These are phyloP conservation scores for Fukomys damarensis DNA, from an alignment of 2,113 vertebrate species.

Conservation along the genomic window DNA sequence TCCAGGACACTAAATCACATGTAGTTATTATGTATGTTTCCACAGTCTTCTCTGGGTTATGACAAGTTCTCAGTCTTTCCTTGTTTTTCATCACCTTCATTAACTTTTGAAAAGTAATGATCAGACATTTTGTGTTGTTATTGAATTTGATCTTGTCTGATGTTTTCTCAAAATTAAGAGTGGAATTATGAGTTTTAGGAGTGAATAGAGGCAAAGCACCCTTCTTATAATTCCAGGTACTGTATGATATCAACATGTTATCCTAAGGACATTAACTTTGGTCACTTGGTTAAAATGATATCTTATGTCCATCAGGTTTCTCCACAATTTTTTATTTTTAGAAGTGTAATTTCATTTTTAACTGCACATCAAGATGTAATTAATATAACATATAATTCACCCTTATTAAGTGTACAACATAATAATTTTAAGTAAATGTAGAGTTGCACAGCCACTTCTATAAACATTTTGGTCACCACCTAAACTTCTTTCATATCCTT, in stretches of 20 bases:
- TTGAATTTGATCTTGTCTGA: background rate
- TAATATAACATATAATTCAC: background rate
- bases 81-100: background rate
- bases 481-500: background rate
- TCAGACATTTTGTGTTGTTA: background rate
- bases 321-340: background rate
- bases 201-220: background rate
- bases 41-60: background rate
- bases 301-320: background rate
- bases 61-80: background rate
- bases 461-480: background rate
- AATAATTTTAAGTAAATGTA: slow-evolving; percentile 19
- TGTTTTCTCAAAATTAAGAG: background rate
- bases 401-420: background rate
- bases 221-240: background rate
- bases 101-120: background rate
- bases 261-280: background rate
- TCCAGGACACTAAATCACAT: background rate
- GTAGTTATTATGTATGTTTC: background rate
- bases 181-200: background rate
- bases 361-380: background rate
- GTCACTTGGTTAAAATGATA: background rate
- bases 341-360: background rate
- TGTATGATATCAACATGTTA: background rate
- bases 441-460: background rate